phyloP scores from a whole-genome alignment of 2,888 invertebrate genomes.

The Spatulosminthurus flaviceps region DNA sequence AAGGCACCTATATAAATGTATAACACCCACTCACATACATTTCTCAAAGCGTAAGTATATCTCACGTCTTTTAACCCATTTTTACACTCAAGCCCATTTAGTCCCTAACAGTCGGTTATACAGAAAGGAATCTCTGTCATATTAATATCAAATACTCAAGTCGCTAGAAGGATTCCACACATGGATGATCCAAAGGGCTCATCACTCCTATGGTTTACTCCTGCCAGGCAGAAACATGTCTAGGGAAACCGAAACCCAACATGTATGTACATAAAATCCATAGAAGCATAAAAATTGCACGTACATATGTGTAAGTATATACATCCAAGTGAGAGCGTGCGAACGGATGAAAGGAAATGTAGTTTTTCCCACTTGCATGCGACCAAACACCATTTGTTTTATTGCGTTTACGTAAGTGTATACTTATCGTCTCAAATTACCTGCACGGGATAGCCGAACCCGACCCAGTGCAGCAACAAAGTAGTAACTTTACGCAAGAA shows the following conservation, averaged over 20 bases:
- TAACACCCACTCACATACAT: not conserved
- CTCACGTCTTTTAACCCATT: not conserved
- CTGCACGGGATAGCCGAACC: slow-evolving; percentile 16
- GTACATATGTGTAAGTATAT: too few species aligned
- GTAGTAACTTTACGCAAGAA: too few species aligned
- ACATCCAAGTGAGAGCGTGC: not conserved
- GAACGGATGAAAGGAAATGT: slow-evolving; percentile 18
- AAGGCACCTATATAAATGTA: not conserved
- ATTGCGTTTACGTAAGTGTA: slow-evolving; percentile 24
- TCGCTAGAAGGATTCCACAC: not conserved
- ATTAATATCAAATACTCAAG: not conserved
- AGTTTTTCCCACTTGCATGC: slow-evolving; percentile 7
- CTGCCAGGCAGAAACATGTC: not conserved
- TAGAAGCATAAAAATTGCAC: too few species aligned
- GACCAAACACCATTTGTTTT: slow-evolving; percentile 39
- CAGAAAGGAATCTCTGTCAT: not conserved
- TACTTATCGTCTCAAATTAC: slow-evolving; percentile 36
- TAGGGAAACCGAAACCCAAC: slow-evolving; percentile 3
- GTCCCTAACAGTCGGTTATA: not conserved
- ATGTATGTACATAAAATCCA: not conserved
- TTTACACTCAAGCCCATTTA: slow-evolving; percentile 3
- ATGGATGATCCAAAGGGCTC: not conserved
- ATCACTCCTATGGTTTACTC: not conserved
- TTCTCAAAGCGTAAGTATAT: not conserved
- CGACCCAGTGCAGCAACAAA: not conserved